Evolutionary conservation across 2,113 vertebrate genomes (phyloP), one percentile per base, ranked within the genome.

Genomic region (Forbesichthys papilliferus): DNA sequence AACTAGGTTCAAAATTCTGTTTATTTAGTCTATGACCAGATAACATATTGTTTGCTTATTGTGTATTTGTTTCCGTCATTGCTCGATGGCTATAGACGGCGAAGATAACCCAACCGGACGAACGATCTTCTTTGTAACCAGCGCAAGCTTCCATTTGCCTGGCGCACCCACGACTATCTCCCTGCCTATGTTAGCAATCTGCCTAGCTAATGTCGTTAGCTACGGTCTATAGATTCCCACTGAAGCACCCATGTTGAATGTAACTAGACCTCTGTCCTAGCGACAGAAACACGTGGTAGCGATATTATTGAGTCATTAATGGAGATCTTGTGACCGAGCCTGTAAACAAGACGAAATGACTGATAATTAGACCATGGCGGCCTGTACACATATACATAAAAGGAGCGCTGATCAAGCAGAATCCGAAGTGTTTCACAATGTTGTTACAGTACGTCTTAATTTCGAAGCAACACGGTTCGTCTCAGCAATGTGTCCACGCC

Each of bases 281-380:
- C 73, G 61, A 54, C 73, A 65, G 57, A 74, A 86, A 81, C 90
- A 90, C 90, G 86, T 85, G 86, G 80, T 82, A 74, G 70, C 69
- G 75, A 67, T 81, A 83, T 87, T 87, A 85, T 88, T 86, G 81
- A 88, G 69, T 71, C 85, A 74, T 79, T 87, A 86, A 85, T 86
- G 81, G 74, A 75, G 67, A 80, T 81, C 90, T 86, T 84, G 85
- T 90, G 88, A 91, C 86, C 68, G 61, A 7, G 2, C 78, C 78
- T 78, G 84, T 84, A 78, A 87, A 87, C 82, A 81, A 66, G 66
- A 61, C 72, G 4, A 42, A 42, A 42, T 42, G 5, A 42, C 36
- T 42, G 36, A 42, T 42, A 42, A 42, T 5, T 6, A 5, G 5
- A 42, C 36, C 36, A 42, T 8, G 36, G 36, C 7, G 36, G 36